Percentiles rank a stretch among this genome's conserved stretches.
phyloP scores from a whole-genome alignment of 2,797 vertebrate genomes.

The Eulemur coronatus region DNA sequence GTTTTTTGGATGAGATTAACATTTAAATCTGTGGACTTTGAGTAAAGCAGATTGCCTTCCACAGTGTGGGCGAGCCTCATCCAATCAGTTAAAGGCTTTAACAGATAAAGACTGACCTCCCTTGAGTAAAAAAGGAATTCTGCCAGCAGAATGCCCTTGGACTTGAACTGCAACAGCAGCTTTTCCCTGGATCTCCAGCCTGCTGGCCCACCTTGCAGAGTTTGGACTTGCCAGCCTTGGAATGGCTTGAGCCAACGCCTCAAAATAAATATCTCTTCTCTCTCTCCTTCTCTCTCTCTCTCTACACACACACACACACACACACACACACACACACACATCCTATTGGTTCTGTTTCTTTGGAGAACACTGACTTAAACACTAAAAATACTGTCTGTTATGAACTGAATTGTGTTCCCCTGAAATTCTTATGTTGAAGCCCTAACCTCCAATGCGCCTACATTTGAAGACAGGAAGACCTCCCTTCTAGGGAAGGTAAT shows the following conservation, averaged over 20 bases:
- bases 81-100: background rate
- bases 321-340: background rate
- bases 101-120: background rate
- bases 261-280: background rate
- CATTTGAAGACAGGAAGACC: background rate
- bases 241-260: background rate
- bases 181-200: background rate
- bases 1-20: background rate
- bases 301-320: too few relatives aligned
- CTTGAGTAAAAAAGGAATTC: background rate
- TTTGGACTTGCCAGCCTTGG: background rate
- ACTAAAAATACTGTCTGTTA: background rate
- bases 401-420: background rate
- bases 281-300: background rate
- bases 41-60: too few relatives aligned
- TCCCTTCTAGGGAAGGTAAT: background rate
- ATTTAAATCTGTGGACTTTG: too few relatives aligned
- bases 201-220: background rate
- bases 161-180: background rate
- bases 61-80: background rate
- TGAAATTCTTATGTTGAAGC: background rate
- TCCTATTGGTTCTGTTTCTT: background rate
- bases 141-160: background rate
- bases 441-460: background rate
- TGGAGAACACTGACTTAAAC: background rate